Percentiles rank a stretch among this genome's conserved stretches.
Conservation (phyloP, 2,888 invertebrate species). For the Leptopilina drosophilae region DNA sequence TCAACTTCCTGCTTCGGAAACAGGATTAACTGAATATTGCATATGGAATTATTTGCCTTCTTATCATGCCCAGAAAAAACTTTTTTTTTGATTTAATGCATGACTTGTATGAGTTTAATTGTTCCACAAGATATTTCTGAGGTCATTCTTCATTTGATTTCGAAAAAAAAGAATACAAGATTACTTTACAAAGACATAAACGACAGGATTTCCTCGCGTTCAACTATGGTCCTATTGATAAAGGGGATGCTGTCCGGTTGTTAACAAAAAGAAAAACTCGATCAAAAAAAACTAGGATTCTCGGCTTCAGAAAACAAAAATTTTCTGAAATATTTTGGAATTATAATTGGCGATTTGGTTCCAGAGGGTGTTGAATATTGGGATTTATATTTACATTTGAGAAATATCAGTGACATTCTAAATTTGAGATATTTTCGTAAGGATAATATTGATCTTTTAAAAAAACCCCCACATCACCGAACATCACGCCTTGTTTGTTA, state of each 20-base stretch:
- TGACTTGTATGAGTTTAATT: not conserved
- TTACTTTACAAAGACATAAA: not conserved
- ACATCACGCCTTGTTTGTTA: slow-evolving; percentile 46
- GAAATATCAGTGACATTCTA: not conserved
- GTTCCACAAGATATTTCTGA: not conserved
- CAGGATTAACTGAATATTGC: not conserved
- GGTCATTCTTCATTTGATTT: no score
- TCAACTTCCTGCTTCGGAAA: not conserved
- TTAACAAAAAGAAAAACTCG: not conserved
- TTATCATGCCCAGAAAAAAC: slow-evolving; percentile 7
- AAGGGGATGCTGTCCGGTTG: not conserved
- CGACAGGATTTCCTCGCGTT: not conserved
- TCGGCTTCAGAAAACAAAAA: not conserved
- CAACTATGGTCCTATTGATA: not conserved
- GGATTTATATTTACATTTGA: slow-evolving; percentile 5
- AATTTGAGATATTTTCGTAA: not conserved
- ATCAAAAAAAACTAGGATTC: not conserved
- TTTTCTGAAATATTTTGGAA: slow-evolving; percentile 1
- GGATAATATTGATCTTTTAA: not conserved
- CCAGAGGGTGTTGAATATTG: not conserved
- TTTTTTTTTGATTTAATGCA: not conserved
- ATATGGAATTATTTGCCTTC: slow-evolving; percentile 10
- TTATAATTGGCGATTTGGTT: not conserved
- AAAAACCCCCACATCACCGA: slow-evolving; percentile 39
- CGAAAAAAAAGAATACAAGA: no score